Conservation (phyloP, 1,140 invertebrate genomes). For the Ips typographus region DNA sequence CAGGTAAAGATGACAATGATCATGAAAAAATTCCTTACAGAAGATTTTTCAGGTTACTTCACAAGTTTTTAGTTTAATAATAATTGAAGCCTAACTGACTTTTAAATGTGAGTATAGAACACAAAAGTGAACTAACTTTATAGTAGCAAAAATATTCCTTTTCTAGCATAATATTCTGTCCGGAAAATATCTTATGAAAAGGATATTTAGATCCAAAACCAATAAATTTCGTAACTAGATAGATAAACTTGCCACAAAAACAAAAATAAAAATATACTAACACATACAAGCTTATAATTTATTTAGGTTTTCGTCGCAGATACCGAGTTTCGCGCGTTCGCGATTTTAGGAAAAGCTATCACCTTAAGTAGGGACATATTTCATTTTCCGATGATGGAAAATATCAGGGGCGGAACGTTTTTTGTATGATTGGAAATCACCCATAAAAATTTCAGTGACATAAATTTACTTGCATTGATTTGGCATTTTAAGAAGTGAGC, state of each 20-base stretch:
- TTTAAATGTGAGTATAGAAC: too few species aligned
- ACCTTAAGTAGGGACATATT: constrained; percentile 51
- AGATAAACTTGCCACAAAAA: constrained; percentile 37
- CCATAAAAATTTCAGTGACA: too few species aligned
- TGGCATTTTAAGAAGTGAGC: neutral
- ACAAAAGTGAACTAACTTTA: too few species aligned
- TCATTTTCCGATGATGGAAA: constrained; percentile 44
- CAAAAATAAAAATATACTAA: constrained; percentile 35
- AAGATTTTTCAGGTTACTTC: too few species aligned
- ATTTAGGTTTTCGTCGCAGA: constrained; percentile 45
- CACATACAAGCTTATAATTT: constrained; percentile 39
- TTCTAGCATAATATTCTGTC: too few species aligned
- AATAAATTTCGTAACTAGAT: constrained; percentile 18
- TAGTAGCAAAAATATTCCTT: too few species aligned
- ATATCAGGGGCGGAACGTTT: constrained; percentile 12
- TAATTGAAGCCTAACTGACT: too few species aligned
- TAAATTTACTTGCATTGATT: neutral
- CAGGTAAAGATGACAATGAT: too few species aligned
- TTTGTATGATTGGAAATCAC: too few species aligned
- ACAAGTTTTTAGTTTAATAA: too few species aligned
- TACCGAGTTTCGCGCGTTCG: constrained; percentile 40
- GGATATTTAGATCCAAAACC: neutral
- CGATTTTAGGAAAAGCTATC: constrained; percentile 51
- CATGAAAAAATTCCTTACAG: too few species aligned
- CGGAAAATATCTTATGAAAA: too few species aligned